Evolutionary conservation across 2,797 vertebrate genomes (phyloP).

Genomic region (Phrynocephalus vlangalii): DNA sequence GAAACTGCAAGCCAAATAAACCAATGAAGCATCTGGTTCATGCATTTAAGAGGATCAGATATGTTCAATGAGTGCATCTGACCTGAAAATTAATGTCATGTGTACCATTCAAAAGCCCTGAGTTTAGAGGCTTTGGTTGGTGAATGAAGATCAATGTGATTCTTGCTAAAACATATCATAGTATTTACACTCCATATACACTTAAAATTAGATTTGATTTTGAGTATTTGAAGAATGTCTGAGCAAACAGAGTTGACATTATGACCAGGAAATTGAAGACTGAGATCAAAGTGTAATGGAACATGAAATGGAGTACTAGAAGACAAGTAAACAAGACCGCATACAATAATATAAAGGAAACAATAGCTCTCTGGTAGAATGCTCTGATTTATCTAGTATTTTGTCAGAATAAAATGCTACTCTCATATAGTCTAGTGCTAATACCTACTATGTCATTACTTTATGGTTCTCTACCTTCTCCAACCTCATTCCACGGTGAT

Average conservation of each 20-base stretch:
- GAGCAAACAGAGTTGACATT: conserved; percentile 7
- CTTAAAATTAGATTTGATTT: conserved; percentile 1
- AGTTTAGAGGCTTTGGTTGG: neutral
- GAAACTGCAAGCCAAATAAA: neutral
- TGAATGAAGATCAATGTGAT: neutral
- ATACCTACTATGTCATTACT: too few species aligned
- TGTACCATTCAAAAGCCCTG: neutral
- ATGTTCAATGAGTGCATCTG: neutral
- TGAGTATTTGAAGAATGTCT: conserved; percentile 21
- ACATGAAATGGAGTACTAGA: neutral
- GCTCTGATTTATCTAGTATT: too few species aligned
- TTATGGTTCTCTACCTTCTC: too few species aligned
- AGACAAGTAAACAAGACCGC: conserved; percentile 27
- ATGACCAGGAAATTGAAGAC: conserved; percentile 33
- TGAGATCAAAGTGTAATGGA: conserved; percentile 7
- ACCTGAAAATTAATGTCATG: neutral
- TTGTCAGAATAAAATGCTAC: neutral
- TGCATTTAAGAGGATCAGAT: neutral
- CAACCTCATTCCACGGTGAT: too few species aligned
- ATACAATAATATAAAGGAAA: neutral
- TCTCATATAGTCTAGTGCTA: neutral
- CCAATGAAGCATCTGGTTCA: neutral
- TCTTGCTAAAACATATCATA: neutral
- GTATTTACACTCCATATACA: neutral
- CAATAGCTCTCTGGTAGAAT: too few species aligned